These are phyloP conservation scores for Drosophila setifemur DNA, from an alignment of 1,140 invertebrate species.

Conservation along the genomic window DNA sequence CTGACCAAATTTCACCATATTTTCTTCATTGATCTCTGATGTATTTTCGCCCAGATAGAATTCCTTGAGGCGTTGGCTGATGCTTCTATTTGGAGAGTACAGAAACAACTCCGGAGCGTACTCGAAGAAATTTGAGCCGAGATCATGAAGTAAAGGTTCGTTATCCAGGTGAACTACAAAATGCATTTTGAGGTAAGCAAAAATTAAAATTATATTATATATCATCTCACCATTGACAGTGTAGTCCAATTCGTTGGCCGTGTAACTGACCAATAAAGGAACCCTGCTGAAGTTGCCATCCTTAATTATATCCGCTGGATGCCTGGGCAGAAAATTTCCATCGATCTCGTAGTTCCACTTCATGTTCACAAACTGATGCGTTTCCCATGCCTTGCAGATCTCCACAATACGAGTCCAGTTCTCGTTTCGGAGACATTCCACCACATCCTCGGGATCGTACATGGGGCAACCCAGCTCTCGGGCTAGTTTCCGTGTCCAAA, in stretches of 20 bases:
- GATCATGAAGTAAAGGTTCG: constrained; percentile 52
- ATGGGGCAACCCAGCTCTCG: constrained; percentile 56
- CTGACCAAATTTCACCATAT: constrained; percentile 45
- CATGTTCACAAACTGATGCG: constrained; percentile 59
- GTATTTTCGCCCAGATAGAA: constrained; percentile 47
- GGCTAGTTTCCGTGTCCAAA: constrained; percentile 62
- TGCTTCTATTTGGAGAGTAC: constrained; percentile 57
- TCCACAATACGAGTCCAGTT: constrained; percentile 59
- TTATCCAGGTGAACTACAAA: constrained; percentile 45
- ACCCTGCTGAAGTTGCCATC: constrained; percentile 85
- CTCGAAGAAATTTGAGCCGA: constrained; percentile 47
- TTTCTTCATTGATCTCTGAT: constrained; percentile 11
- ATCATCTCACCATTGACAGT: constrained; percentile 76
- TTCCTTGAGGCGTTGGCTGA: constrained; percentile 17
- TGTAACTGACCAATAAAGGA: constrained; percentile 86
- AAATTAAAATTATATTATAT: neutral
- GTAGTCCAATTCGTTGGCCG: constrained; percentile 87
- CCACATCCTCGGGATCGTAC: constrained; percentile 44
- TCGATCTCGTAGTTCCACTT: constrained; percentile 78
- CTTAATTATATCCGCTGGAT: constrained; percentile 84
- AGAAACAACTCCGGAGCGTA: constrained; percentile 68
- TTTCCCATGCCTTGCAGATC: constrained; percentile 51
- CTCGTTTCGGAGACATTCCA: constrained; percentile 64
- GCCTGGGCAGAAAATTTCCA: constrained; percentile 39
- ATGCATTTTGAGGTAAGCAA: neutral